Base-by-base conservation (phyloP, 2,113 vertebrate species). In the Malurus cyaneus region DNA sequence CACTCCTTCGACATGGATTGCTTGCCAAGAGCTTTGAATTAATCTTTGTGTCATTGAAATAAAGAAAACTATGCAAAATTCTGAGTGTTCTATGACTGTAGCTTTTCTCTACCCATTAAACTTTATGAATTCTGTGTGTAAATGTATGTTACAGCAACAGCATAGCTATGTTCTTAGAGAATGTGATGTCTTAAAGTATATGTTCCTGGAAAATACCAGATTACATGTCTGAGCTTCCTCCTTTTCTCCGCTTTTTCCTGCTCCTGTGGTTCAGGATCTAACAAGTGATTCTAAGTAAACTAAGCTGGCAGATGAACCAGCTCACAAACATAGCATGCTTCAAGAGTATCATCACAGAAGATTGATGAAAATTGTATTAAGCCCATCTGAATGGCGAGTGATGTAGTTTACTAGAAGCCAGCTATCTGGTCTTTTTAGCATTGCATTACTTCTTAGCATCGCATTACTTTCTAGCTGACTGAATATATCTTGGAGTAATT, bases 221-320 rank as follows among this genome's bases (percentile, higher is more conserved):
- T 77, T 56, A 12, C 26, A 17, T 31, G 9, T 69, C 47, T 59
- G 15, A 92, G 49, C 57, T 89, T 85, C 18, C 12, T 79, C 13
- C 36, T 79, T 5, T 36, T 85, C 8, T 6, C 50, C 57, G 15
- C 15, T 71, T 61, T 79, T 79, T 67, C 18, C 18, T 65, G 12
- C 54, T 85, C 42, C 31, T 74, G 29, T 96, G 83, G 26, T 95
- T 95, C 70, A 76, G 56, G 70, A 85, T 74, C 25, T 87, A 73
- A 56, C 88, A 95, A 56, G 77, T 91, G 39, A 62, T 64, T 67
- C 56, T 50, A 11, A 21, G 17, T 86, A 89, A 94, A 19, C 28
- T 62, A 70, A 76, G 28, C 17, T 73, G 60, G 11, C 10, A 74
- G n/a, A 47, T 74, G 26, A 79, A 61, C 31, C 5, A 93, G 36